Conservation (phyloP, 2,888 invertebrate genomes). For the Troilus luridus region DNA sequence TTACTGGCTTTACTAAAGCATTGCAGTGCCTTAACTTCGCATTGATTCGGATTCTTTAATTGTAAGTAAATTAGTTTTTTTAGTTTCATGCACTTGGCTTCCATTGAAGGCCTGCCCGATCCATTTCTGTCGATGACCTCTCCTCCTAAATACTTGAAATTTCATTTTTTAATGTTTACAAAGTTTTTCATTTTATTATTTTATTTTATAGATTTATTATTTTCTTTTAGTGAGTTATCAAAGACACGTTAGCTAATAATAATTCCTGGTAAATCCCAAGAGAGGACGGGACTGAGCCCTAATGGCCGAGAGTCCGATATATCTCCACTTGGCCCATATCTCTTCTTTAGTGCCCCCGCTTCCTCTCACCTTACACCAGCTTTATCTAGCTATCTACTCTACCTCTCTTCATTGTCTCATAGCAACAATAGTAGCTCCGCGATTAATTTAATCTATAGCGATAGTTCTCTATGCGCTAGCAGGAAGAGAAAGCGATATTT, state of each 20-base stretch:
- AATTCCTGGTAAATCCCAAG: conserved; percentile 18
- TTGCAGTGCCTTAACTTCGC: no score
- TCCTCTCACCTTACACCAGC: conserved; percentile 33
- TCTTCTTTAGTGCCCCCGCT: conserved; percentile 39
- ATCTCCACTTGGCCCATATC: conserved; percentile 39
- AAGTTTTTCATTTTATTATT: background rate
- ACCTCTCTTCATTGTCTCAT: conserved; percentile 34
- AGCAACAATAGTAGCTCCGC: background rate
- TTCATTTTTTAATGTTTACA: background rate
- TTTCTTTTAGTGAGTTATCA: conserved; percentile 6
- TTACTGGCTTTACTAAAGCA: no score
- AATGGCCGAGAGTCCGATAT: conserved; percentile 14
- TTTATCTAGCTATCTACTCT: background rate
- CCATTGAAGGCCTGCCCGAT: no score
- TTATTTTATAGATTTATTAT: background rate
- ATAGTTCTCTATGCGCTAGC: background rate
- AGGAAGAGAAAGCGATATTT: background rate
- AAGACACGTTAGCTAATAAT: conserved; percentile 10
- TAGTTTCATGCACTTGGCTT: no score
- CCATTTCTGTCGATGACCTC: no score
- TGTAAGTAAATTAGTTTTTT: no score
- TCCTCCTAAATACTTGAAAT: no score
- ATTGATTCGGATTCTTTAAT: no score
- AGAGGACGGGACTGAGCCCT: conserved; percentile 3
- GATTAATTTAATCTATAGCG: conserved; percentile 8